Conservation (phyloP, 1,140 invertebrate genomes). For the Popillia japonica region DNA sequence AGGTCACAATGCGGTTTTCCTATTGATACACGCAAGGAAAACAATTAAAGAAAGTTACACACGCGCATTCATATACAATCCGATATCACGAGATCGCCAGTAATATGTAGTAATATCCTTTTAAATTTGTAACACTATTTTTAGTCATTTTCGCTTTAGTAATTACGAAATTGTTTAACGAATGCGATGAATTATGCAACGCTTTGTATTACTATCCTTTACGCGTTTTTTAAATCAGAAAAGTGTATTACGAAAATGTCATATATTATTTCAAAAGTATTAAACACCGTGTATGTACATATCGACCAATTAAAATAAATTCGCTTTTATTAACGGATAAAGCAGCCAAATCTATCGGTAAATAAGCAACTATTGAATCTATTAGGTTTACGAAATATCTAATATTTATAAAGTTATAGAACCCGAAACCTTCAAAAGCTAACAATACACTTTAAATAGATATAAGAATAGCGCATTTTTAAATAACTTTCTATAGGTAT, state of each 20-base stretch:
- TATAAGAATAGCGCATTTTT: background rate
- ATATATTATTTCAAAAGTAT: background rate
- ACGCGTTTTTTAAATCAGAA: background rate
- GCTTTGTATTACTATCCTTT: background rate
- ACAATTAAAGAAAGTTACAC: background rate
- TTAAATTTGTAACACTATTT: background rate
- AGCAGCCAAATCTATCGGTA: too few relatives aligned
- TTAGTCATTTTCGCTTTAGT: background rate
- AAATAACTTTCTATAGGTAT: background rate
- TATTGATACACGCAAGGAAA: too few relatives aligned
- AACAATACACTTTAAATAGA: too few relatives aligned
- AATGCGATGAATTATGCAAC: background rate
- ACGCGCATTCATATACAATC: background rate
- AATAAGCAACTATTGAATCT: too few relatives aligned
- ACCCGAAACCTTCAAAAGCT: too few relatives aligned
- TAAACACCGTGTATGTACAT: background rate
- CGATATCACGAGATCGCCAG: background rate
- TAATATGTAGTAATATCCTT: constrained; percentile 18
- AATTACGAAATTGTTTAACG: background rate
- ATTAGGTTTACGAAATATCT: too few relatives aligned
- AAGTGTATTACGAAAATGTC: background rate
- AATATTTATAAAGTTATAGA: too few relatives aligned
- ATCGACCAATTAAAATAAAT: too few relatives aligned
- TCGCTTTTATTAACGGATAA: too few relatives aligned
- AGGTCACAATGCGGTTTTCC: too few relatives aligned